Evolutionary conservation across 2,888 invertebrate genomes (phyloP).

Genomic region (Stegana nigrithorax): DNA sequence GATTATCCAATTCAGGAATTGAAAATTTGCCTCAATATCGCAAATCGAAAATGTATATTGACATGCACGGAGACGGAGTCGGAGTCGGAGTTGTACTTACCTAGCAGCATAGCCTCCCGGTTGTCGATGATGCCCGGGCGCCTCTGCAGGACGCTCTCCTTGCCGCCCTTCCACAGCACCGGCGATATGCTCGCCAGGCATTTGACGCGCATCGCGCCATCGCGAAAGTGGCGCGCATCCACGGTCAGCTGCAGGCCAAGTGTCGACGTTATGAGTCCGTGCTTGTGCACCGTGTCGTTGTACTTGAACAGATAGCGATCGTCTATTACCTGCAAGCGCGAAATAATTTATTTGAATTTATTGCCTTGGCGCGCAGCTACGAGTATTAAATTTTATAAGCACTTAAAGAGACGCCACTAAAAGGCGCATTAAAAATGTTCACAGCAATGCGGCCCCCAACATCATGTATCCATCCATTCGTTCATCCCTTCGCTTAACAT

Average conservation of each 20-base stretch:
- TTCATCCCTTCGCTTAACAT: too few species aligned
- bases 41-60: neutral
- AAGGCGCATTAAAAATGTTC: too few species aligned
- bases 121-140: constrained; percentile 72
- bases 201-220: constrained; percentile 74
- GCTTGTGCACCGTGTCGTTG: constrained; percentile 71
- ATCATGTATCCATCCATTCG: too few species aligned
- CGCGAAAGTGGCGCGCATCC: constrained; percentile 72
- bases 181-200: constrained; percentile 74
- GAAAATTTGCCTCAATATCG: neutral
- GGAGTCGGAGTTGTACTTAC: constrained; percentile 69
- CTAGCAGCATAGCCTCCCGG: constrained; percentile 74
- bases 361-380: too few species aligned
- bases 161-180: constrained; percentile 73
- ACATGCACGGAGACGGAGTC: too few species aligned
- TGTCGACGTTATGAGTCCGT: constrained; percentile 73
- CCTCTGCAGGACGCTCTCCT: constrained; percentile 72
- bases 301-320: constrained; percentile 71
- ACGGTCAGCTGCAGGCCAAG: constrained; percentile 72
- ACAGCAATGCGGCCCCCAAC: too few species aligned
- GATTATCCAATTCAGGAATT: neutral
- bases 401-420: too few species aligned
- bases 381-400: too few species aligned
- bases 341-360: too few species aligned
- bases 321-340: constrained; percentile 69